These are phyloP conservation scores for Paralvinella palmiformis DNA, from an alignment of 1,140 invertebrate species.

Conservation along the genomic window DNA sequence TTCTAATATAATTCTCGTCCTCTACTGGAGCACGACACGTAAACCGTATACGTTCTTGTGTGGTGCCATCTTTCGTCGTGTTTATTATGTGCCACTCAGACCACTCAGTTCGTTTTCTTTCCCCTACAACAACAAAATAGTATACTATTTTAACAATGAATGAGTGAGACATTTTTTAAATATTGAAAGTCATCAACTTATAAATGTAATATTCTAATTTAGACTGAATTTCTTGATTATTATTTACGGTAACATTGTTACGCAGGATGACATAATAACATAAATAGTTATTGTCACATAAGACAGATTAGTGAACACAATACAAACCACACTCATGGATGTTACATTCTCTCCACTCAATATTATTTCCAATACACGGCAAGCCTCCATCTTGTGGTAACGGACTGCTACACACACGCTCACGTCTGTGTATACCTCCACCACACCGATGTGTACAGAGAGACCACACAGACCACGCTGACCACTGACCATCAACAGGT, in stretches of 20 bases:
- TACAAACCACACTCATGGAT: conserved; percentile 61
- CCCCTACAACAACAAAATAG: too few relatives aligned
- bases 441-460: conserved; percentile 26
- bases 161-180: too few relatives aligned
- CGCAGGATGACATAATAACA: too few relatives aligned
- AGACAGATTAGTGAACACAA: too few relatives aligned
- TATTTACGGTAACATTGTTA: too few relatives aligned
- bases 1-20: conserved; percentile 56
- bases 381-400: conserved; percentile 32
- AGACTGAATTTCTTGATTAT: too few relatives aligned
- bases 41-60: conserved; percentile 67
- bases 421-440: conserved; percentile 60
- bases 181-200: too few relatives aligned
- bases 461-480: conserved; percentile 52
- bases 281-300: too few relatives aligned
- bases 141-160: too few relatives aligned
- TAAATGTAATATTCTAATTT: too few relatives aligned
- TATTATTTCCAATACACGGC: conserved; percentile 46
- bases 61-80: conserved; percentile 53
- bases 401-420: conserved; percentile 41
- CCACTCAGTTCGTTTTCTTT: too few relatives aligned
- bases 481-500: conserved; percentile 64
- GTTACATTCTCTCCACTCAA: conserved; percentile 63
- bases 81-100: conserved; percentile 63
- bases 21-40: conserved; percentile 67